A percentile compares a stretch with the other conserved stretches of the same genome.
Evolutionary conservation across 1,140 invertebrate species (phyloP).

Genomic region (Marisa cornuarietis): DNA sequence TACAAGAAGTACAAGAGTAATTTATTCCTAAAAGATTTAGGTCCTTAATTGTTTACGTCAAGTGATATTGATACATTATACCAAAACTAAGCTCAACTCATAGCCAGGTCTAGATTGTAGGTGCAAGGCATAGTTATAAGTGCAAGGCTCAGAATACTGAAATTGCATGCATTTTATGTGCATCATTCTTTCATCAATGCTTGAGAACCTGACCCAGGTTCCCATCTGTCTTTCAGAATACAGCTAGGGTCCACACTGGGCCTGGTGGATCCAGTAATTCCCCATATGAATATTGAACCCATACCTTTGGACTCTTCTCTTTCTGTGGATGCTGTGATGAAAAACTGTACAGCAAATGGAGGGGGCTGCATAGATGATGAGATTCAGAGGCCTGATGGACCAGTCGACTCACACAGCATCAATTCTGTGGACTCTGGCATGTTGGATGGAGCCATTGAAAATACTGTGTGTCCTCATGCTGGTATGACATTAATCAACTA

Average conservation of each 20-base stretch:
- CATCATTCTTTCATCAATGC: no score
- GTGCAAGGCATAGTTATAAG: no score
- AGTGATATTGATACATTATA: no score
- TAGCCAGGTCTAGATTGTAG: no score
- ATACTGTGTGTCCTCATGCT: background rate
- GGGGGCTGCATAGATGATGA: background rate
- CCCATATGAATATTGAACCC: constrained; percentile 76
- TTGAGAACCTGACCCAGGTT: background rate
- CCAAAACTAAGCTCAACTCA: no score
- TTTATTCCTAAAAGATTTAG: no score
- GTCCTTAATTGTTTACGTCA: no score
- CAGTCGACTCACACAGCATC: constrained; percentile 42
- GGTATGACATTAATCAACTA: no score
- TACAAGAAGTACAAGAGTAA: no score
- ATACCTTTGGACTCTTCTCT: constrained; percentile 43
- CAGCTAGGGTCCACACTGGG: constrained; percentile 81
- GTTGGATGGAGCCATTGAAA: constrained; percentile 4
- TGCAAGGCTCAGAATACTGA: no score
- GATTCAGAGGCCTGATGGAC: constrained; percentile 5
- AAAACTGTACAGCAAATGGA: background rate
- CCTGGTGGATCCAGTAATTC: constrained; percentile 85
- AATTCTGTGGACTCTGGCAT: constrained; percentile 51
- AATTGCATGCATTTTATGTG: no score
- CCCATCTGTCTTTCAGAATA: constrained; percentile 71
- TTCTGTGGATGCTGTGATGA: background rate